Base-by-base conservation (phyloP, 2,113 vertebrate genomes). In the Arvicanthis niloticus region DNA sequence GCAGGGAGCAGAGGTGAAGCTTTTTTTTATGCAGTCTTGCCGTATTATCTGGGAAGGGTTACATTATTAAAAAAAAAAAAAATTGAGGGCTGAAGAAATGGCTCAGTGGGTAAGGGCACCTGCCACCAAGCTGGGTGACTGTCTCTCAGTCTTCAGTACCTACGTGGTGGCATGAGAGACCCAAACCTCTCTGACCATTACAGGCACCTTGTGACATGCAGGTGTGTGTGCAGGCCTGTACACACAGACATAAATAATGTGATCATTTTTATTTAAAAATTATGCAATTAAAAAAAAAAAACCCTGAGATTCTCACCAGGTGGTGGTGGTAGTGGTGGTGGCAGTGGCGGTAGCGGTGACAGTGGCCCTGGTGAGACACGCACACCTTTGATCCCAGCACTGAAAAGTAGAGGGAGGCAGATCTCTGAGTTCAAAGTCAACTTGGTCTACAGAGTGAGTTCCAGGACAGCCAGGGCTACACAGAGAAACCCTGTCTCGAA, bases 11-110 rank as follows among this genome's bases (percentile, higher is more conserved):
- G 56, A 37, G 21, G 16, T 19, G 62, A 88, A 40, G 3, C 3
- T 80, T 70, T 87, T 78, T 29, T 68, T 68, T 16, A 94, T 34
- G 31, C 60, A 42, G 19, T 5, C 34, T 94, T 73, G 37, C 7
- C 9, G 58, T 93, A 92, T 88, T 92, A 65, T 95, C 67, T 88
- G 5, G 53, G 53, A 86, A 89, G 16, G 34, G 8, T 65, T 85
- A 88, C 82, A 67, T 75, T 58, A 72, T 56, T n/a, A n/a, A 37
- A 7, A 73, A 40, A 45, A 42, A 81, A 58, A 80, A 48, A 53
- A 51, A 17, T 21, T 48, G 42, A 77, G 45, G 76, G 29, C 34
- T 56, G 31, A 17, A 53, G 31, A 80, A 51, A 80, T 37, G 8
- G 13, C 78, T 56, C 9, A n/a, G 78, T 37, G 75, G 21, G 75